These are phyloP conservation scores for Pachypeltis micranthus DNA, from an alignment of 1,140 invertebrate genomes.

Conservation along the genomic window DNA sequence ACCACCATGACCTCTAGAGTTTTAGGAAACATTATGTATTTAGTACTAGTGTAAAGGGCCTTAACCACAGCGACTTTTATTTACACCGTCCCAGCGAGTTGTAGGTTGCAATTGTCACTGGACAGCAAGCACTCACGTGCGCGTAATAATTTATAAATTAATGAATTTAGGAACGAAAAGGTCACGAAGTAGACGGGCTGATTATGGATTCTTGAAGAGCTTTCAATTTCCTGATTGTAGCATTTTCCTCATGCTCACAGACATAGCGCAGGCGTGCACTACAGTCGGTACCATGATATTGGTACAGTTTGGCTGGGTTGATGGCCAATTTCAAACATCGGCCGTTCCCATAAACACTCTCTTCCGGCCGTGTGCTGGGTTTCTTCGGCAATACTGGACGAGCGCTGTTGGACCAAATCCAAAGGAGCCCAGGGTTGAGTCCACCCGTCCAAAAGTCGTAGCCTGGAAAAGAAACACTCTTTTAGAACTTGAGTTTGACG, in stretches of 20 bases:
- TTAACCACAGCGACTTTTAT: too few species aligned
- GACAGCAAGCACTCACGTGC: too few species aligned
- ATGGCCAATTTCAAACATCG: slow-evolving; percentile 49
- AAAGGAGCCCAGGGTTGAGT: slow-evolving; percentile 65
- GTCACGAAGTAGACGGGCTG: too few species aligned
- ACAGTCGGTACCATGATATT: slow-evolving; percentile 62
- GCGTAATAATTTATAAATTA: too few species aligned
- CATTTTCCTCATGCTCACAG: slow-evolving; percentile 56
- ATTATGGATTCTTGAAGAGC: slow-evolving; percentile 33
- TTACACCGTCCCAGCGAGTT: too few species aligned
- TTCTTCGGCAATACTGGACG: slow-evolving; percentile 46
- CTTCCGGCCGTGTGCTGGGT: slow-evolving; percentile 33
- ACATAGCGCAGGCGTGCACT: slow-evolving; percentile 49
- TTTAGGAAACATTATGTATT: too few species aligned
- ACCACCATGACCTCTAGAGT: too few species aligned
- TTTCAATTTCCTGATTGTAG: slow-evolving; percentile 53
- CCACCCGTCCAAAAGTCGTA: slow-evolving; percentile 69
- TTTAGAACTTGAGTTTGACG: too few species aligned
- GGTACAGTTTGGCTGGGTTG: slow-evolving; percentile 47
- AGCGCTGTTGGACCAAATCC: slow-evolving; percentile 72
- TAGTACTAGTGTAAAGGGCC: too few species aligned
- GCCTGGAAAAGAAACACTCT: slow-evolving; percentile 41
- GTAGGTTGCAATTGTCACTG: too few species aligned
- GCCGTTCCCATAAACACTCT: slow-evolving; percentile 39
- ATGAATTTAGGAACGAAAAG: too few species aligned